Base-by-base conservation (phyloP, 2,113 vertebrate genomes). In the Eolophus roseicapilla region DNA sequence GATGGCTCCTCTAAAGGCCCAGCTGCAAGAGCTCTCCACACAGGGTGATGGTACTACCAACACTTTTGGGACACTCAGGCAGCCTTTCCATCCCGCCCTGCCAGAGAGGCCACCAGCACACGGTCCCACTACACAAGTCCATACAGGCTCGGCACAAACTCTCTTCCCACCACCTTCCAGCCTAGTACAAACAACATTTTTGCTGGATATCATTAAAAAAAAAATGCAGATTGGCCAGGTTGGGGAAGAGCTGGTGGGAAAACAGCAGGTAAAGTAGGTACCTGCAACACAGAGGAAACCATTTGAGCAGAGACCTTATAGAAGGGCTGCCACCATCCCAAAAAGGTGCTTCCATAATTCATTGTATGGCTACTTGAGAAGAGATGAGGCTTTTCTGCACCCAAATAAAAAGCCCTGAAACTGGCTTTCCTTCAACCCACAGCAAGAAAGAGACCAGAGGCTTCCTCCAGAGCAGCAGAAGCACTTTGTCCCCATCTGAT, bases 41-140 rank as follows among this genome's bases (percentile, higher is more conserved):
- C 10, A 46, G 11, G 27, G 23, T 28, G 41, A 62, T 3, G 7
- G 14, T 7, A 23, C 65, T 41, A 17, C 12, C 10, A 18, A 11
- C 5, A 5, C 6, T 37, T 37, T 13, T 2, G 6, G 55, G 24
- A 39, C 2, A 4, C 13, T 59, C 9, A 4, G 37, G 43, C 33
- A 89, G n/a, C 33, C 17, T 6, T 41, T 16, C 17, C 0, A 1
- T 6, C 23, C 33, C 2, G 0, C 27, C 2, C 25, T 33, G 68
- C n/a, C 10, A 6, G 31, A 91, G 44, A 33, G 7, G 11, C 31
- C 63, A 57, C 44, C 7, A 14, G 47, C 16, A 3, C 52, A 39
- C 1, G 1, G 24, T 49, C n/a, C 43, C 49, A 43, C 16, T 14
- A 39, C 20, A 13, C 0, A 4, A 60, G 16, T 16, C 43, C 43